Evolutionary conservation across 1,140 invertebrate genomes (phyloP).

Genomic region (Drosophila cardini): DNA sequence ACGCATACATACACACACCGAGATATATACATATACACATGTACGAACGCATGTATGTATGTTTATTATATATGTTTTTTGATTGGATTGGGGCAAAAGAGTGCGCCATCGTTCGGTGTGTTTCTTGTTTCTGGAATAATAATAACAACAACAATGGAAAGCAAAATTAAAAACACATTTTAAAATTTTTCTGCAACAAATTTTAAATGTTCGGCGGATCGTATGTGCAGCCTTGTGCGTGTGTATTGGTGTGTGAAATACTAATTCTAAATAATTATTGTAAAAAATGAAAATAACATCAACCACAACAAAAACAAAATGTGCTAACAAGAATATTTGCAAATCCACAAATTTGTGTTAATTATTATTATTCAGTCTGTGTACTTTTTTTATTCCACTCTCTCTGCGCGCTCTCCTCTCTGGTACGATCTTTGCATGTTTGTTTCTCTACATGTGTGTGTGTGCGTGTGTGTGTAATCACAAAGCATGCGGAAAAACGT

Average conservation of each 20-base stretch:
- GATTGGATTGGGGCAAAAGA: slow-evolving; percentile 75
- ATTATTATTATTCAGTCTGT: slow-evolving; percentile 44
- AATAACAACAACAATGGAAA: slow-evolving; percentile 41
- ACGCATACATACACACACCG: slow-evolving; percentile 54
- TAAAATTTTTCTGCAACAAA: slow-evolving; percentile 48
- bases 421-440: slow-evolving; percentile 25
- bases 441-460: not conserved
- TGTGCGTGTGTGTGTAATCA: slow-evolving; percentile 43
- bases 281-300: slow-evolving; percentile 41
- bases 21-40: slow-evolving; percentile 49
- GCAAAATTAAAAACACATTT: slow-evolving; percentile 48
- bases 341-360: slow-evolving; percentile 53
- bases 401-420: slow-evolving; percentile 25
- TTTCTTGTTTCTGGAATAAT: slow-evolving; percentile 51
- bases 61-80: slow-evolving; percentile 73
- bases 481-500: slow-evolving; percentile 53
- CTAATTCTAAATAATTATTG: slow-evolving; percentile 46
- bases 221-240: slow-evolving; percentile 29
- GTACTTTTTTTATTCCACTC: slow-evolving; percentile 13
- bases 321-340: slow-evolving; percentile 67
- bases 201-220: slow-evolving; percentile 27
- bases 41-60: slow-evolving; percentile 26
- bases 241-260: slow-evolving; percentile 41
- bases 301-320: slow-evolving; percentile 42
- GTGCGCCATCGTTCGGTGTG: slow-evolving; percentile 52